A percentile compares a stretch with the other conserved stretches of the same genome.
These are phyloP conservation scores for Barbus barbus DNA, from an alignment of 2,113 vertebrate genomes.

Conservation along the genomic window DNA sequence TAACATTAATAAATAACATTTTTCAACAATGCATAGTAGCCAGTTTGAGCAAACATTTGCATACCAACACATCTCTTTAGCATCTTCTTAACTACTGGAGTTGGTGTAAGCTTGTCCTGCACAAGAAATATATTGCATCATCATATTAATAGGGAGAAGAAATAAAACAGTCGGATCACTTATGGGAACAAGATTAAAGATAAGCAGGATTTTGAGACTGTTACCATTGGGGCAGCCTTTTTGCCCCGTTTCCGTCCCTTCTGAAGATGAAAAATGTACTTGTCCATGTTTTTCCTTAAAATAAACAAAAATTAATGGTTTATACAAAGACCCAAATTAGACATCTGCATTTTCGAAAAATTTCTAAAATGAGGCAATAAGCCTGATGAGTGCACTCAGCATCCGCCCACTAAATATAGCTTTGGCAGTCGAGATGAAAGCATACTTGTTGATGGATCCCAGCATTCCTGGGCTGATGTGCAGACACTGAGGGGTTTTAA, in stretches of 20 bases:
- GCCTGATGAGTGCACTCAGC: background rate
- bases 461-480: constrained; percentile 89
- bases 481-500: constrained; percentile 84
- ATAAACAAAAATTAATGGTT: constrained; percentile 19
- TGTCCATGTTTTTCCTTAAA: constrained; percentile 79
- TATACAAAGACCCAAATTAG: background rate
- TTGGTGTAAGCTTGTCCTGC: constrained; percentile 51
- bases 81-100: constrained; percentile 55
- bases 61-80: constrained; percentile 67
- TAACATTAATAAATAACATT: background rate
- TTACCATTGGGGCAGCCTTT: constrained; percentile 71
- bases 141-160: background rate
- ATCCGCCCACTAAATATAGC: background rate
- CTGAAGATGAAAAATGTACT: constrained; percentile 82
- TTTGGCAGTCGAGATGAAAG: background rate
- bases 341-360: background rate
- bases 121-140: constrained; percentile 37
- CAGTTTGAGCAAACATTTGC: constrained; percentile 27
- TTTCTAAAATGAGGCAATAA: background rate
- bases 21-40: background rate
- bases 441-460: constrained; percentile 81
- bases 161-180: background rate
- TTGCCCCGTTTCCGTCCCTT: constrained; percentile 79
- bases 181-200: background rate
- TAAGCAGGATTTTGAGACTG: background rate